These are phyloP conservation scores for Macrotus californicus DNA, from an alignment of 2,113 vertebrate genomes.

Conservation along the genomic window DNA sequence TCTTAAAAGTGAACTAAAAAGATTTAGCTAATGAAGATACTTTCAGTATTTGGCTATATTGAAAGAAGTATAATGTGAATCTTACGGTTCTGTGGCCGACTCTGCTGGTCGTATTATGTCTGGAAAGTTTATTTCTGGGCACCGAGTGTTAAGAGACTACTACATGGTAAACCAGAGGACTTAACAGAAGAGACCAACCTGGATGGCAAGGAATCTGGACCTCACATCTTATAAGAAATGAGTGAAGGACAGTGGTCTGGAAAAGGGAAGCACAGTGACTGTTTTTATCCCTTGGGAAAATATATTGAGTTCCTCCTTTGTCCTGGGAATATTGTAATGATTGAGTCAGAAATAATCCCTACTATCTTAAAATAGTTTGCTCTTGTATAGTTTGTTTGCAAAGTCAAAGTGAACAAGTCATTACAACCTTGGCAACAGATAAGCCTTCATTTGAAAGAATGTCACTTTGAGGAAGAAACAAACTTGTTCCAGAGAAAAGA, in stretches of 20 bases:
- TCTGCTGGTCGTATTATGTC: neutral
- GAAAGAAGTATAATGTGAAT: neutral
- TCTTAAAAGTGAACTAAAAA: slow-evolving; percentile 9
- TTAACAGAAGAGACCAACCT: neutral
- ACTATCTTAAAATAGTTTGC: neutral
- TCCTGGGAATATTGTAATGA: neutral
- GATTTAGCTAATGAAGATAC: neutral
- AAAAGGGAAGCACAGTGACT: neutral
- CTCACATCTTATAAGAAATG: neutral
- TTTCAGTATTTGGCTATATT: neutral
- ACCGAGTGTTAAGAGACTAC: slow-evolving; percentile 24
- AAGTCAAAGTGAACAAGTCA: neutral
- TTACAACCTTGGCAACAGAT: neutral
- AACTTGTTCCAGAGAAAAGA: neutral
- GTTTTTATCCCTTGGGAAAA: neutral
- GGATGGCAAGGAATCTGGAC: neutral
- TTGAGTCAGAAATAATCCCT: neutral
- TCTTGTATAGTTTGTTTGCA: neutral
- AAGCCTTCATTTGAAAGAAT: slow-evolving; percentile 42
- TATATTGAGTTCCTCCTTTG: neutral
- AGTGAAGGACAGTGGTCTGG: neutral
- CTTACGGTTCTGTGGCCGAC: neutral
- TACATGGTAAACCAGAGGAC: neutral
- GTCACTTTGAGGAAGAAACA: slow-evolving; percentile 11
- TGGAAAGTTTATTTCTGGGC: neutral